Base-by-base conservation (phyloP, 2,797 vertebrate genomes). In the Propithecus perrieri region DNA sequence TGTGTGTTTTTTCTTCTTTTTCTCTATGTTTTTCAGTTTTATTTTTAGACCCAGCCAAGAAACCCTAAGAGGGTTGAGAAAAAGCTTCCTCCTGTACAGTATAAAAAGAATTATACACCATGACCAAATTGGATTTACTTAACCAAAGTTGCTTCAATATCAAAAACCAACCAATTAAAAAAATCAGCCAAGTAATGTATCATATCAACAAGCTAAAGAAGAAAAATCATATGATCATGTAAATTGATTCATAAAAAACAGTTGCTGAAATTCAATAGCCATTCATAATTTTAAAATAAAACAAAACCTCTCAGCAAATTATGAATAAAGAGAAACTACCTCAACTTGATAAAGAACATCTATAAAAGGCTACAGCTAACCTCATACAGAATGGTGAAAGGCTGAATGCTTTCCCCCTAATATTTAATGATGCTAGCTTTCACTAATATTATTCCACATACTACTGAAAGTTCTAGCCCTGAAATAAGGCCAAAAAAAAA, bases 221-320 rank as follows among this genome's bases (percentile, higher is more conserved):
- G 38, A 93, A 89, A 96, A 96, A 89, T 78, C 18, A 85, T 18
- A 74, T 50, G 7, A 67, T 65, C 71, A 89, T 67, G 74, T 75
- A 79, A 92, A 69, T n/a, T 85, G 79, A 69, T 53, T 94, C 35
- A 69, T 57, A 91, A 85, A 91, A 93, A 79, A 41, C 26, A 85
- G 24, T 55, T 96, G 74, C 69, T 38, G 89, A 87, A 92, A 75
- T 86, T 85, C 67, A 94, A 69, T 33, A 90, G 65, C 35, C 48
- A 79, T 43, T 84, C 12, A 38, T 33, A 93, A 85, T 61, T 84
- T 57, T 30, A 67, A 92, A 55, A 38, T 7, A 26, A 43, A 80
- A 61, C 20, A 14, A 83, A 63, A 61, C 30, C 48, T 81, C 41
- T 86, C 30, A 81, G n/a, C 5, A 86, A 94, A 94, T 83, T 81